Percentiles rank a stretch among this genome's conserved stretches.
These are phyloP conservation scores for Apodemia duryi DNA, from an alignment of 2,888 invertebrate species.

Conservation along the genomic window DNA sequence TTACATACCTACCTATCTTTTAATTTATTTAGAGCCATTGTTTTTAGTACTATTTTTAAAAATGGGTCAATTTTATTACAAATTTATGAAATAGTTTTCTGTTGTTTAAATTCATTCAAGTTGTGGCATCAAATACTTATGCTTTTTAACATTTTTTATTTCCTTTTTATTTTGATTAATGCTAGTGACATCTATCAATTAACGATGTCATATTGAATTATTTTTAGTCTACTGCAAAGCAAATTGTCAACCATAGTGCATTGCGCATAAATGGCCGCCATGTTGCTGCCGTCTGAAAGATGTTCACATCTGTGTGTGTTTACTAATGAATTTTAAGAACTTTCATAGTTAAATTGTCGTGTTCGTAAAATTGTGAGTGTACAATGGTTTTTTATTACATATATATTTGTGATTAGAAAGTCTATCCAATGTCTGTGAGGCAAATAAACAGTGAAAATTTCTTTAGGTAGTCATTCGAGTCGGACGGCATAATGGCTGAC, in stretches of 20 bases:
- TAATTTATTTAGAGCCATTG: too few relatives aligned
- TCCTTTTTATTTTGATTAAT: too few relatives aligned
- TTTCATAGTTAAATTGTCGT: slow-evolving; percentile 71
- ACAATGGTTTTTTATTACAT: slow-evolving; percentile 74
- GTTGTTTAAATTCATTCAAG: not conserved
- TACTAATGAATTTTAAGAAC: slow-evolving; percentile 78
- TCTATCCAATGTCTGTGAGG: slow-evolving; percentile 78
- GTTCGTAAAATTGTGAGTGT: slow-evolving; percentile 79
- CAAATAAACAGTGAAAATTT: slow-evolving; percentile 79
- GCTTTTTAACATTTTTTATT: too few relatives aligned
- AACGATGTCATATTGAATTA: slow-evolving; percentile 37
- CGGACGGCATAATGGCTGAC: slow-evolving; percentile 83
- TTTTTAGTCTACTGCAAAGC: slow-evolving; percentile 73
- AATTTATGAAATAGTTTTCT: too few relatives aligned
- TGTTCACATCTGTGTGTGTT: slow-evolving; percentile 79
- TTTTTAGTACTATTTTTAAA: too few relatives aligned
- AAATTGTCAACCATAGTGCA: slow-evolving; percentile 80
- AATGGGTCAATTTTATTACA: too few relatives aligned
- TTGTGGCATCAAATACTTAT: not conserved
- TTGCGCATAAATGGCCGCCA: slow-evolving; percentile 81
- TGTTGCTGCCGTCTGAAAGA: slow-evolving; percentile 80
- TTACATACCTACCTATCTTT: not conserved
- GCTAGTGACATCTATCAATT: slow-evolving; percentile 46
- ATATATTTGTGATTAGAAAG: slow-evolving; percentile 68
- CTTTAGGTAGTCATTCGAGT: slow-evolving; percentile 80